Evolutionary conservation across 35 echinoderm and acorn worm species (phyloP), one percentile per base, ranked within the genome.

Genomic region (Stichopus chloronotus): DNA sequence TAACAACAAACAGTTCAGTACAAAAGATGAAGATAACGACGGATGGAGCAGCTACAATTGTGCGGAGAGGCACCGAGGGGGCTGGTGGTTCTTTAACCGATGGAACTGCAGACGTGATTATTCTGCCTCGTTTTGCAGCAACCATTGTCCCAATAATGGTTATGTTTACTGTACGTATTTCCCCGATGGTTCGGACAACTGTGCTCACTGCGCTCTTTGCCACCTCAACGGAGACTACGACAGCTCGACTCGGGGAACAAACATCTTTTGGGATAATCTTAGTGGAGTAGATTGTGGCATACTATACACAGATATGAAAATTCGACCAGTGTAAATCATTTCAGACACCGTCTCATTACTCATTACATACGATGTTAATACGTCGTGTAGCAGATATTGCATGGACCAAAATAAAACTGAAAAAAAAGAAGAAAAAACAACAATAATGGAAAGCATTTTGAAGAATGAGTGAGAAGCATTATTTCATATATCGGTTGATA

Each of bases 281-380:
- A 5, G 5, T 81, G 78, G 78, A 81, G 25, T 43, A 21, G 16
- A 81, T 6, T 81, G 78, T 52, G 14, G 52, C 78, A 13, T 81
- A 9, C 25, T 53, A 17, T 81, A 52, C 78, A 81, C 78, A 81
- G 78, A 81, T 16, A 81, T 81, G 78, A 81, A 81, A 81, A 81
- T 81, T n/a, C 69, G 69, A 72, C 69, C 30, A 43, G 30, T 43
- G 30, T 43, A 43, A 43, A 1, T 43, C 30, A 43, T 3, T 43
- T 43, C 30, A 43, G 30, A 43, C 30, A 43, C 30, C 30, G 30
- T 43, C 30, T 43, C 30, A 43, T 43, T 43, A 43, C 30, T 43
- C 1, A 43, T 43, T 43, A 43, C 30, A 43, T 43, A 43, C 30
- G 30, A 43, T 43, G 30, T 43, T 43, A 1, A 43, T 43, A 43